phyloP scores from a whole-genome alignment of 2,888 invertebrate genomes.

The Epirrita christyi region DNA sequence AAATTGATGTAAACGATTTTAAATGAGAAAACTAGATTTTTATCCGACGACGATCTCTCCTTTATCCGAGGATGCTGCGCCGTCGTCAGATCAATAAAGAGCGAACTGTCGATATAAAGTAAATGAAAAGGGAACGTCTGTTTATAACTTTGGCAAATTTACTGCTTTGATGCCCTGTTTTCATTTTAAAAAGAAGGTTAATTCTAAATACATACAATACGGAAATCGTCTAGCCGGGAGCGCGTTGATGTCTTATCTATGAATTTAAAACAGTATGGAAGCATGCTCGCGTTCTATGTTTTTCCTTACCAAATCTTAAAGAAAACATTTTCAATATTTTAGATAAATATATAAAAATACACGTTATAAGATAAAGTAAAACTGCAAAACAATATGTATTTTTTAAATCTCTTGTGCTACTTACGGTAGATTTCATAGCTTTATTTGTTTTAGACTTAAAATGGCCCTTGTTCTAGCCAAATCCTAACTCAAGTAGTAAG shows the following conservation, averaged over 20 bases:
- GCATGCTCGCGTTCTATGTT: not conserved
- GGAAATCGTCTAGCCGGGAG: slow-evolving; percentile 25
- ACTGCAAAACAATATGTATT: not conserved
- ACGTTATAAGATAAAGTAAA: not conserved
- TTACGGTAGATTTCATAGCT: not conserved
- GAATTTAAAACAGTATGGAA: slow-evolving; percentile 1
- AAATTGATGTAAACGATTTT: not conserved
- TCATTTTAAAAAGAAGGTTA: not conserved
- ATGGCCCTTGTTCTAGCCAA: not conserved
- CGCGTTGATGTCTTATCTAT: slow-evolving; percentile 31
- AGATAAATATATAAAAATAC: too few relatives aligned
- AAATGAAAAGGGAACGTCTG: slow-evolving; percentile 16
- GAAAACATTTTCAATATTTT: not conserved
- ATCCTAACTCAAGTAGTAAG: not conserved
- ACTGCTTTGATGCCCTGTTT: not conserved
- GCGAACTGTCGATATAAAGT: slow-evolving; percentile 54
- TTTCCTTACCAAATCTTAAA: not conserved
- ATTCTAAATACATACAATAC: not conserved
- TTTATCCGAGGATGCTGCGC: slow-evolving; percentile 59
- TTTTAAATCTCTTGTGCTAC: too few relatives aligned
- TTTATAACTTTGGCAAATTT: not conserved
- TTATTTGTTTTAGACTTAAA: too few relatives aligned
- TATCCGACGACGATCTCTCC: slow-evolving; percentile 13
- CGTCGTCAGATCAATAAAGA: slow-evolving; percentile 69
- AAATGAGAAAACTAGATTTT: slow-evolving; percentile 2